Conservation (phyloP, 2,113 vertebrate species). For the Oostethus manadensis region DNA sequence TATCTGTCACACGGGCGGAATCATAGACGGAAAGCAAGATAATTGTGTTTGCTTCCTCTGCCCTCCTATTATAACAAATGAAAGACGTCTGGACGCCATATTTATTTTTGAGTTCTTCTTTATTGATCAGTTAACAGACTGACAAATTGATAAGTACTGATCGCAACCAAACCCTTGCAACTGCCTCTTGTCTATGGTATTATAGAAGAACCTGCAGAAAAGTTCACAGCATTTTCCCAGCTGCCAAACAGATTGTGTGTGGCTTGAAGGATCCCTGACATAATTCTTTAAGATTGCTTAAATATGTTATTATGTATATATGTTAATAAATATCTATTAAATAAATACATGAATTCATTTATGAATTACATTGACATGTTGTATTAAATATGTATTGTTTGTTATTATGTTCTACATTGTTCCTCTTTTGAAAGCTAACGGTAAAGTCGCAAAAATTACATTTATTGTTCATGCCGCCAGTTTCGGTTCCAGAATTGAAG, state of each 20-base stretch:
- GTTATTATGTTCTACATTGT: too few relatives aligned
- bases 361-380: too few relatives aligned
- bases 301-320: too few relatives aligned
- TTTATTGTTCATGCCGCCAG: too few relatives aligned
- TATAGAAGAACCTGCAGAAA: constrained; percentile 54
- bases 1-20: constrained; percentile 54
- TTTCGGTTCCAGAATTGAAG: too few relatives aligned
- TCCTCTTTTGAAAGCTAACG: too few relatives aligned
- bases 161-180: constrained; percentile 49
- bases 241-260: constrained; percentile 45
- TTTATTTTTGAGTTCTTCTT: constrained; percentile 70
- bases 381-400: too few relatives aligned
- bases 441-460: too few relatives aligned
- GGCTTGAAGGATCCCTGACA: constrained; percentile 27
- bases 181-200: constrained; percentile 37
- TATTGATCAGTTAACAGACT: constrained; percentile 78
- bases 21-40: constrained; percentile 59
- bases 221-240: constrained; percentile 58
- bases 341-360: too few relatives aligned
- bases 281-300: too few relatives aligned
- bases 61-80: constrained; percentile 76
- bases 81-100: constrained; percentile 73
- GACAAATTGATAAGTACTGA: constrained; percentile 77
- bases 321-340: too few relatives aligned
- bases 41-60: constrained; percentile 70